Percentiles rank a stretch among this genome's conserved stretches.
phyloP scores from a whole-genome alignment of 2,797 vertebrate species.

The Cottoperca gobio region DNA sequence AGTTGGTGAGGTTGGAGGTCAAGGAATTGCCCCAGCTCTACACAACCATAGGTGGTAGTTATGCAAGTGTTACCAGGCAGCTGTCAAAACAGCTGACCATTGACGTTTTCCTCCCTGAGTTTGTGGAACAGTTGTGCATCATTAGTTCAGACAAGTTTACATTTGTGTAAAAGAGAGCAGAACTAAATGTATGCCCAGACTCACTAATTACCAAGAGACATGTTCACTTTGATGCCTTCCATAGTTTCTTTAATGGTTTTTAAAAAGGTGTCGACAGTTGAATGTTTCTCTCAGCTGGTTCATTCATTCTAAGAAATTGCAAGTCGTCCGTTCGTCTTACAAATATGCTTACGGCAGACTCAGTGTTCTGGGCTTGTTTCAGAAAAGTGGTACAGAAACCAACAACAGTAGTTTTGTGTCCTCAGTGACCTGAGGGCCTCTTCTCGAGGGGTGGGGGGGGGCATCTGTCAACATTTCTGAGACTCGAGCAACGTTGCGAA shows the following conservation, averaged over 20 bases:
- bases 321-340: slow-evolving; percentile 9
- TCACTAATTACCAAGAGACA: neutral
- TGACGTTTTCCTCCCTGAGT: neutral
- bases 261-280: neutral
- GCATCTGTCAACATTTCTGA: slow-evolving; percentile 42
- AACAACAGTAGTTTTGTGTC: slow-evolving; percentile 35
- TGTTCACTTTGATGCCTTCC: neutral
- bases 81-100: slow-evolving; percentile 67
- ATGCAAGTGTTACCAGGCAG: slow-evolving; percentile 53
- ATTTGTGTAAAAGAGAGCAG: neutral
- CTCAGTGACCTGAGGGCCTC: slow-evolving; percentile 53
- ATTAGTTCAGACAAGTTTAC: neutral
- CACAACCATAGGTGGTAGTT: slow-evolving; percentile 63
- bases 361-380: neutral
- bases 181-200: neutral
- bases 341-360: slow-evolving; percentile 10
- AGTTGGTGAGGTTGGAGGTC: slow-evolving; percentile 3
- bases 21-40: slow-evolving; percentile 16
- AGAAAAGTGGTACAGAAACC: slow-evolving; percentile 45
- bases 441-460: slow-evolving; percentile 5
- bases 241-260: neutral
- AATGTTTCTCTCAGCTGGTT: neutral
- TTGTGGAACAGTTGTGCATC: neutral
- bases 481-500: slow-evolving; percentile 43
- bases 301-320: neutral